These are phyloP conservation scores for Ichneumon xanthorius DNA, from an alignment of 2,888 invertebrate genomes.

Conservation along the genomic window DNA sequence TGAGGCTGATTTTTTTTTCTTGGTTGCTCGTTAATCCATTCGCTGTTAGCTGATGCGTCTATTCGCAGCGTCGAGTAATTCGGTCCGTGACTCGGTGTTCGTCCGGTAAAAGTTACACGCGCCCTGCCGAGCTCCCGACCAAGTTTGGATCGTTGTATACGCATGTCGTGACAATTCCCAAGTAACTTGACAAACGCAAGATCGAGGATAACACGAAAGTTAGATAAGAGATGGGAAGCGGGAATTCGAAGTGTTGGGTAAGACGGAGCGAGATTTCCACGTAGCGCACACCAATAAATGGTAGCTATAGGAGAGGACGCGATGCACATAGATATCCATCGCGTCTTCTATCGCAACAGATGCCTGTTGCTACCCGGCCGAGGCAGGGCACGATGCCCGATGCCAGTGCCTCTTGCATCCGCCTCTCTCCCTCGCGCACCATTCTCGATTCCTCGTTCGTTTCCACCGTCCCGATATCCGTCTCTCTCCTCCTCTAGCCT, in stretches of 20 bases:
- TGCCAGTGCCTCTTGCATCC: slow-evolving; percentile 68
- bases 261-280: slow-evolving; percentile 48
- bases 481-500: slow-evolving; percentile 28
- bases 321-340: slow-evolving; percentile 78
- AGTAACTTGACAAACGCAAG: slow-evolving; percentile 56
- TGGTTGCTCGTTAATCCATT: not conserved
- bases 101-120: slow-evolving; percentile 37
- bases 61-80: not conserved
- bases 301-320: slow-evolving; percentile 39
- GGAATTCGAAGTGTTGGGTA: not conserved
- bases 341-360: slow-evolving; percentile 82
- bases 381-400: slow-evolving; percentile 74
- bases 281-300: slow-evolving; percentile 55
- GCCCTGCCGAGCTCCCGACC: not conserved
- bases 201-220: slow-evolving; percentile 29
- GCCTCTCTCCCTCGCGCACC: slow-evolving; percentile 48
- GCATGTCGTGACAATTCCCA: slow-evolving; percentile 35
- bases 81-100: slow-evolving; percentile 6
- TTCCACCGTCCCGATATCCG: slow-evolving; percentile 12
- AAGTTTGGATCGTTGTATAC: not conserved
- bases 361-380: slow-evolving; percentile 84
- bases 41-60: not conserved
- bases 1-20: too few relatives aligned
- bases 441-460: slow-evolving; percentile 38
- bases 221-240: not conserved